phyloP scores from a whole-genome alignment of 2,113 vertebrate species.

The Parus major region DNA sequence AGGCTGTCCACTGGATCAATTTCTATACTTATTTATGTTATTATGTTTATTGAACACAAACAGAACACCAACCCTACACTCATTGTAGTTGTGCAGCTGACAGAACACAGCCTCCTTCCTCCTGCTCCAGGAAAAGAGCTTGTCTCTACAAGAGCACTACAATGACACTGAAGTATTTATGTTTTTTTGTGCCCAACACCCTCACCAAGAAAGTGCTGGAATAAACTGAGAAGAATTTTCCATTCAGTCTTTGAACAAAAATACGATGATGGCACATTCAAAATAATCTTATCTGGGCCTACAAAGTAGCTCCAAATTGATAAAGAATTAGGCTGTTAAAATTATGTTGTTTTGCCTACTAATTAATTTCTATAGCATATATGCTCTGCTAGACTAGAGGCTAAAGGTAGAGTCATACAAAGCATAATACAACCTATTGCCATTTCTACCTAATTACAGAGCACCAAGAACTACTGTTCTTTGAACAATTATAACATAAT shows the following conservation, averaged over 20 bases:
- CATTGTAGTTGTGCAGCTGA: fast-evolving
- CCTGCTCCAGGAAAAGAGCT: neutral
- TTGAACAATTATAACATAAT: neutral
- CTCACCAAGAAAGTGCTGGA: neutral
- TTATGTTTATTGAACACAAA: neutral
- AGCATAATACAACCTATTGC: neutral
- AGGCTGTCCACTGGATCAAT: neutral
- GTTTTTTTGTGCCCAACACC: fast-evolving
- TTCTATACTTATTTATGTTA: neutral
- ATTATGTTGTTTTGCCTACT: neutral
- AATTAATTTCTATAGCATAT: neutral
- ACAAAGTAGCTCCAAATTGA: neutral
- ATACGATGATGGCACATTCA: neutral
- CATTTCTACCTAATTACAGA: neutral
- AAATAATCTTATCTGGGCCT: neutral
- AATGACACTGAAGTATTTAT: neutral
- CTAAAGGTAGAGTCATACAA: neutral
- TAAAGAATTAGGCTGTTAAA: neutral
- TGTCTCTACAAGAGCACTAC: neutral
- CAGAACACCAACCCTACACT: fast-evolving
- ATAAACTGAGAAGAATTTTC: neutral
- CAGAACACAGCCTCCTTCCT: neutral
- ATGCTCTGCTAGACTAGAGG: neutral
- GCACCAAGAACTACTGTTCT: neutral
- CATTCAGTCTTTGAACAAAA: neutral